Evolutionary conservation across 2,113 vertebrate genomes (phyloP).

Genomic region (Xiphophorus hellerii): DNA sequence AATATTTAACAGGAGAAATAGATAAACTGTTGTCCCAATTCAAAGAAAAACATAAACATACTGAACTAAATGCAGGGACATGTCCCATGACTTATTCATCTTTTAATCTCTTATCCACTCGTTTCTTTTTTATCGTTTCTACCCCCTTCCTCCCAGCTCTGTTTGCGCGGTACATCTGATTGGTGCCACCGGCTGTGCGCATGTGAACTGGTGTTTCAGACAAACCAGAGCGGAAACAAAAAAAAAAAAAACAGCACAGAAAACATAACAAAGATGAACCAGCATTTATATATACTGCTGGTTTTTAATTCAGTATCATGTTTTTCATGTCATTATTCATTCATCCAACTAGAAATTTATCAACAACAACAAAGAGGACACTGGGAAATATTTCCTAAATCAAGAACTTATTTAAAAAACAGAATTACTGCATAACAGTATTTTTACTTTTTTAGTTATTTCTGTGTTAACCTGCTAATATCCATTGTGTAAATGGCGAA

Average conservation of each 20-base stretch:
- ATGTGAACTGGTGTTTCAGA: no score
- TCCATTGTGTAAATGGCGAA: neutral
- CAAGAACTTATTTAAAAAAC: neutral
- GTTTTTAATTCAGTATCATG: slow-evolving; percentile 10
- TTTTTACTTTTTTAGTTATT: no score
- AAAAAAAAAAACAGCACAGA: no score
- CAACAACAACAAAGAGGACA: slow-evolving; percentile 1
- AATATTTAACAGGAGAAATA: slow-evolving; percentile 14
- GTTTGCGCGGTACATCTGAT: slow-evolving; percentile 50
- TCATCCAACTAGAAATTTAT: no score
- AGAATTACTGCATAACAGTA: no score
- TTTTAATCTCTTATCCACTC: slow-evolving; percentile 67
- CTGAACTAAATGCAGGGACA: slow-evolving; percentile 36
- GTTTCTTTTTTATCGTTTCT: slow-evolving; percentile 42
- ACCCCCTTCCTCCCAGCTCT: slow-evolving; percentile 20
- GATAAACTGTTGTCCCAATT: slow-evolving; percentile 30
- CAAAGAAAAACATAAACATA: slow-evolving; percentile 33
- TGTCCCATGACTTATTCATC: slow-evolving; percentile 21
- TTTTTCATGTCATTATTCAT: neutral
- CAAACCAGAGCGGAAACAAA: no score
- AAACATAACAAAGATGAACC: no score
- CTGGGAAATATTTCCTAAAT: neutral
- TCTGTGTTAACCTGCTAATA: neutral
- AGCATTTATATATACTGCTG: no score
- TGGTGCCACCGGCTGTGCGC: slow-evolving; percentile 57